Evolutionary conservation across 2,797 vertebrate species (phyloP), one percentile per base, ranked within the genome.

Genomic region (Danionella dracula): DNA sequence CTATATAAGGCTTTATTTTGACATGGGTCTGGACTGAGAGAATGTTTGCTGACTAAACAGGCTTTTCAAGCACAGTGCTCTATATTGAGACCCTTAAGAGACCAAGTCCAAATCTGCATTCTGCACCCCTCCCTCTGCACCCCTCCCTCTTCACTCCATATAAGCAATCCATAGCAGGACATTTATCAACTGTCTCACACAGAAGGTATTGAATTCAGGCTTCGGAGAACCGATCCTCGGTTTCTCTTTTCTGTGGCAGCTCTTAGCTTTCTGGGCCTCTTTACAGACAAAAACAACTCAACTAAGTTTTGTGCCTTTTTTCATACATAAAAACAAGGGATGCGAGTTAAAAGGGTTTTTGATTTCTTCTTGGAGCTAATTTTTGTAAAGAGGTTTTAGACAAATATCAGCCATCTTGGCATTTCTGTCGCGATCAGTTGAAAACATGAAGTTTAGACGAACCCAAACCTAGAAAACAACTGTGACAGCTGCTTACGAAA

Each of bases 401-500:
- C n/a, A n/a, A n/a, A n/a, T n/a, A n/a, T n/a, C n/a, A n/a, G n/a
- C n/a, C n/a, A n/a, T n/a, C n/a, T n/a, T n/a, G n/a, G n/a, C n/a
- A n/a, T n/a, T n/a, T n/a, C n/a, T n/a, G n/a, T n/a, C n/a, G n/a
- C n/a, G n/a, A n/a, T 27, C 23, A 27, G 23, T 27, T 27, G 23
- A 27, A 27, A 27, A 27, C 23, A 27, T 3, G 23, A 27, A 3
- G 23, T 21, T 46, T 8, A 23, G 4, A 27, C 8, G 29, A n/a
- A 9, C 15, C 5, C 79, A 74, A 53, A 75, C 76, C 79, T 81
- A 81, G 70, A 77, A 77, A 73, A 27, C 23, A 75, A 78, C 1
- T 38, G n/a, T 38, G 82, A 83, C 87, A 87, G 87, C 87, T 89
- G 86, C 44, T 64, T 78, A 82, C 82, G 59, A 76, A 88, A 88